phyloP scores from a whole-genome alignment of 2,113 vertebrate genomes.

The Petaurus breviceps region DNA sequence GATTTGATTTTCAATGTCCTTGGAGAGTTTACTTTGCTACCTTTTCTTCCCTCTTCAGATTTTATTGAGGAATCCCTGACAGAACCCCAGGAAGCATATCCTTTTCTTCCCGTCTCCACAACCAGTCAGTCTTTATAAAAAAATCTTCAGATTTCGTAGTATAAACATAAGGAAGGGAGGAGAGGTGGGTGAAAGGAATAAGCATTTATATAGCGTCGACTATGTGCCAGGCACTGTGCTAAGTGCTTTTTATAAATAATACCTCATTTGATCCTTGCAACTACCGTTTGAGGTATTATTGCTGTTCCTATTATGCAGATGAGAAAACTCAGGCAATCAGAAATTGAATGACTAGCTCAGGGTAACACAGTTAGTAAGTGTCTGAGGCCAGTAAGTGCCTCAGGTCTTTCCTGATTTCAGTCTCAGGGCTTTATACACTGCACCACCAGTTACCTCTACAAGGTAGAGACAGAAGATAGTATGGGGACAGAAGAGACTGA shows the following conservation, averaged over 20 bases:
- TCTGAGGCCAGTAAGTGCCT: neutral
- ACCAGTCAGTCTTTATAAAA: neutral
- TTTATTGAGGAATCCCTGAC: neutral
- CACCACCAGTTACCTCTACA: neutral
- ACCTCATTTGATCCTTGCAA: neutral
- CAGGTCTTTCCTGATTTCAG: neutral
- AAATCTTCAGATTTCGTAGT: neutral
- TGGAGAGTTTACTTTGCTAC: neutral
- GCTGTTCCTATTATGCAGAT: neutral
- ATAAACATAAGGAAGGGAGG: neutral
- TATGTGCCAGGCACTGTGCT: neutral
- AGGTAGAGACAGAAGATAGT: neutral
- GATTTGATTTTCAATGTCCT: neutral
- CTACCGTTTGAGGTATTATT: neutral
- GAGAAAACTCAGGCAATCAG: neutral
- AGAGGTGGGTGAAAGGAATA: neutral
- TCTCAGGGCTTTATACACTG: neutral
- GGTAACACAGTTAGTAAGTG: neutral
- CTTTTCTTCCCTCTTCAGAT: constrained; percentile 11
- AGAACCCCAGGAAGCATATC: neutral
- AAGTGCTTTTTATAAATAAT: neutral
- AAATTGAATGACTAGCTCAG: neutral
- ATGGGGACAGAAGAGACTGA: neutral
- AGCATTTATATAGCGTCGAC: neutral
- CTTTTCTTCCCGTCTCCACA: neutral